Evolutionary conservation across 2,113 vertebrate genomes (phyloP), one percentile per base, ranked within the genome.

Genomic region (Passer montanus): DNA sequence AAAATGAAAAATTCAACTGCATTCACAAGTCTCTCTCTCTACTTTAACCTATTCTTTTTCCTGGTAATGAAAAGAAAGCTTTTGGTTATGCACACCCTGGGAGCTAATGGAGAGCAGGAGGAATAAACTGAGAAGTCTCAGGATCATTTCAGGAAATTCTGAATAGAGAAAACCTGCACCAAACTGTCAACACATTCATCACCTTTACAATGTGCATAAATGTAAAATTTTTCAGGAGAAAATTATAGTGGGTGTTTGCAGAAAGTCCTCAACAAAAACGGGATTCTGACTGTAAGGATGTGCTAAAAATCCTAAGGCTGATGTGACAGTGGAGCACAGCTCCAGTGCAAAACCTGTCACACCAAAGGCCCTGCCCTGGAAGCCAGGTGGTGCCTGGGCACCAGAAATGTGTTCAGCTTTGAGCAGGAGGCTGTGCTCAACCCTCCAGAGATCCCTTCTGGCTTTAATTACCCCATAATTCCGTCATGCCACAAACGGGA

Each of bases 1-100:
- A 94, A 89, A 94, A 90, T 58, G 22, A 93, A 87, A 96, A 86
- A 58, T 88, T 80, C 68, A 87, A 77, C 67, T 44, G 58, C 64
- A 30, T 66, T 87, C 68, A 90, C 35, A 80, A 93, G 50, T 37
- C 28, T 55, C 20, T 53, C 50, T 37, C 52, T 67, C 47, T 81
- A 4, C 44, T 94, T 58, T 12, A 78, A 88, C 26, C 60, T 84
- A 16, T 68, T 56, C 15, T 80, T 92, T 87, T 63, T 82, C 28
- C 41, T 56, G 23, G 39, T 39, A 96, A 83, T 58, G 20, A 78
- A 90, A 87, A 60, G 22, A 86, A 90, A 87, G 37, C 41, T 76
- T 70, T 27, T 60, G 37, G 46, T 84, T 86, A 41, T 43, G 49
- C 28, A 50, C 41, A 41, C 17, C 84, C n/a, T 73, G 85, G 77